These are phyloP conservation scores for Tipula unca DNA, from an alignment of 2,888 invertebrate genomes.

Conservation along the genomic window DNA sequence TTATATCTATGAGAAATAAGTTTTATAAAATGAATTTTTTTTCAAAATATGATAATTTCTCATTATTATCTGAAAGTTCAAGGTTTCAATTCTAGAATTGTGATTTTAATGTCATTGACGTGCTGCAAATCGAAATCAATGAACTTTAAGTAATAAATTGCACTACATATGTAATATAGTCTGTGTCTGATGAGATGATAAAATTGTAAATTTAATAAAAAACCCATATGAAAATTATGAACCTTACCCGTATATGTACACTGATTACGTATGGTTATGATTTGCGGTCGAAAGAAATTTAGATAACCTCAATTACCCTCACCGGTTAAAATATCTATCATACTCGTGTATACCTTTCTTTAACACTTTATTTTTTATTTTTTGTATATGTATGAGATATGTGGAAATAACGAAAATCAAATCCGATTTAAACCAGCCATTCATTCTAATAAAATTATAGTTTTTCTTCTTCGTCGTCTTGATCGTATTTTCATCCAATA, in stretches of 20 bases:
- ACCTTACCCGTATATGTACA: neutral
- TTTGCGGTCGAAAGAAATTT: neutral
- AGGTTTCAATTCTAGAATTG: no score
- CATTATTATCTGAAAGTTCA: no score
- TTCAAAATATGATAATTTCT: no score
- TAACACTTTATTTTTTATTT: neutral
- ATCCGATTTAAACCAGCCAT: neutral
- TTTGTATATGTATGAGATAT: neutral
- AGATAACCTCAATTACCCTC: neutral
- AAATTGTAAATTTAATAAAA: neutral
- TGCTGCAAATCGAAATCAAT: no score
- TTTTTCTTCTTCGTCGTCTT: neutral
- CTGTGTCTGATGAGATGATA: neutral
- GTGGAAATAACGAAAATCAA: neutral
- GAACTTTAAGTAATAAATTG: no score
- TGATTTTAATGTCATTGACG: no score
- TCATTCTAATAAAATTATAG: neutral
- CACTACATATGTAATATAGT: no score
- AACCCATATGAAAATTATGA: neutral
- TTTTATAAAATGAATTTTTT: no score
- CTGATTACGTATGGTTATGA: neutral
- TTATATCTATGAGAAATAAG: no score
- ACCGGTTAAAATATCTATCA: neutral
- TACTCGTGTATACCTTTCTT: neutral
- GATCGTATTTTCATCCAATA: neutral